Base-by-base conservation (phyloP, 2,888 invertebrate species). In the Rosalia funebris region DNA sequence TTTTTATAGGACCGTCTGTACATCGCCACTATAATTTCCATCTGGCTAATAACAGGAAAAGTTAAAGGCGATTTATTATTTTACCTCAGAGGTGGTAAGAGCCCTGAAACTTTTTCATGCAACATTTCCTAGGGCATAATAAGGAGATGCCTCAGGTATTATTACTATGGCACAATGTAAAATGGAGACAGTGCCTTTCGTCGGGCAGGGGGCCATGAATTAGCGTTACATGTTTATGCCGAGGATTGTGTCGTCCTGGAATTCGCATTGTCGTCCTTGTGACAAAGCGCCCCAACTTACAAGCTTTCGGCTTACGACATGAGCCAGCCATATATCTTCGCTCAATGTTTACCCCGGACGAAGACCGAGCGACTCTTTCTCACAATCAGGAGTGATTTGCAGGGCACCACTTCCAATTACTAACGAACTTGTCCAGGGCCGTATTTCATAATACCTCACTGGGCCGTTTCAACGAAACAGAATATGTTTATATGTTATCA, bases 361-460 rank as follows among this genome's bases (percentile, higher is more conserved):
- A 71, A 75, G 74, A 71, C 73, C 72, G 69, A 73, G 74, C 53
- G 53, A 32, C 53, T 53, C 53, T 53, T 41, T 77, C 75, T 76
- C 74, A 74, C 75, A 74, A 77, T 77, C 75, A 75, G 71, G 72
- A 75, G 74, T 76, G 76, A 75, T 75, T 77, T 75, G 75, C 74
- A 75, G 73, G 71, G 74, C 71, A 75, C 71, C 72, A 71, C 71
- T 72, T 73, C 75, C 75, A 76, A 75, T 76, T 76, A 76, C 73
- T 69, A 69, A 71, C 73, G 73, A 70, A 69, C 71, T 71, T 69
- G 66, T 70, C 65, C 70, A 75, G 53, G 19, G 4, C 32, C 32
- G 53, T 72, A 70, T 72, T 72, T 11, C 4, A 1, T 25, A 25
- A 16, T 10, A 12, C 17, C 17, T 10, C 9, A 25, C 9, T 25